Base-by-base conservation (phyloP, 2,797 vertebrate genomes). In the Syngnathus rostellatus region DNA sequence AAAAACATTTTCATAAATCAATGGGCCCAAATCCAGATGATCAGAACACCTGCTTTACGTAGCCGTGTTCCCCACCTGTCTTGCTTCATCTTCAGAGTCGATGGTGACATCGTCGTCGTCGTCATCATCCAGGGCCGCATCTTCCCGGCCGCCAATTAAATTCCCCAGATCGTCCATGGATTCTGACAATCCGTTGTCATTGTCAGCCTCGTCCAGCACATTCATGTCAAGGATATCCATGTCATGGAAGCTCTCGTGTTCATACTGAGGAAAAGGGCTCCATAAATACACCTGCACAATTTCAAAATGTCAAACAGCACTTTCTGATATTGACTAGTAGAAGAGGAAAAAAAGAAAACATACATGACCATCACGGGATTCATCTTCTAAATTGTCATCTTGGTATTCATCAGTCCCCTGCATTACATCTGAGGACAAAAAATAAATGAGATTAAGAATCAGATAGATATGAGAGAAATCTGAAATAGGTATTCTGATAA, bases 201-300 rank as follows among this genome's bases (percentile, higher is more conserved):
- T 94, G 53, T 94, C 93, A 0, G 92, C 91, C 71, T 95, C 93
- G 58, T 94, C 94, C 70, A 95, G 78, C 64, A 95, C 84, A 8
- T 91, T 94, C 84, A 95, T 94, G 74, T 95, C 93, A 76, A 94
- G 88, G 86, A 94, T 93, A 85, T 94, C 94, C 87, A 95, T 92
- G 58, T 92, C 92, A 81, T 93, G 93, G 82, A 95, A 89, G 80
- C 79, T 93, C 69, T 95, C 94, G 9, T 91, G 86, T 40, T 90
- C 87, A 10, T 92, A 82, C 70, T 93, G 93, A 17, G 63, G 0
- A 48, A n/a, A 53, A 21, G 21, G 50, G 50, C n/a, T 11, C n/a
- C n/a, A 53, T 21, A 53, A 10, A 2, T 3, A 50, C 8, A 39
- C 5, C 46, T 38, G 38, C 3, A 39, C 39, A n/a, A n/a, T 19